These are phyloP conservation scores for Pilophorus perplexus DNA, from an alignment of 2,888 invertebrate species.

Conservation along the genomic window DNA sequence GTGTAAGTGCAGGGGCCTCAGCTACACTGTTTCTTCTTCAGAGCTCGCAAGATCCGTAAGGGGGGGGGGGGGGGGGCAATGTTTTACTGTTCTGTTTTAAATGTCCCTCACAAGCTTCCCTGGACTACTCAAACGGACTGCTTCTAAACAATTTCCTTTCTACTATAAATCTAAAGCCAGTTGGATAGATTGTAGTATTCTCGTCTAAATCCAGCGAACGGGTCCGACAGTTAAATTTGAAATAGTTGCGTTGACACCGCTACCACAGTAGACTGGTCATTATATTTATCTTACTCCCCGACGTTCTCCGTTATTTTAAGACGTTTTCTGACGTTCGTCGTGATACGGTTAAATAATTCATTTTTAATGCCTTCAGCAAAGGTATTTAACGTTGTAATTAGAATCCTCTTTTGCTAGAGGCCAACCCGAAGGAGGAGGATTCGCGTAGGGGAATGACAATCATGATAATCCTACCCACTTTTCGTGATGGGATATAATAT, in stretches of 20 bases:
- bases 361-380: no score
- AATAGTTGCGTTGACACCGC: conserved; percentile 25
- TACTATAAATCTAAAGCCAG: conserved; percentile 19
- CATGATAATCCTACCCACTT: no score
- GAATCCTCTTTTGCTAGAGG: no score
- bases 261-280: conserved; percentile 13
- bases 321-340: neutral
- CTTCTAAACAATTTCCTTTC: conserved; percentile 27
- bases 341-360: conserved; percentile 12
- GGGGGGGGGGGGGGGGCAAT: conserved; percentile 9
- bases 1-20: conserved; percentile 5
- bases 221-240: conserved; percentile 24
- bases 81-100: conserved; percentile 33
- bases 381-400: no score
- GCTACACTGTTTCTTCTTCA: neutral
- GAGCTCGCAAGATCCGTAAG: no score
- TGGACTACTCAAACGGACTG: conserved; percentile 5
- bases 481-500: no score
- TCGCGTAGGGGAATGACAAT: no score
- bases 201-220: conserved; percentile 25
- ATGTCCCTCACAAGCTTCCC: conserved; percentile 21
- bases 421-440: no score
- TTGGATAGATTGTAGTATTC: conserved; percentile 25
- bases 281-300: neutral
- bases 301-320: conserved; percentile 6